Conservation (phyloP, 2,113 vertebrate species). For the Opisthocomus hoazin region DNA sequence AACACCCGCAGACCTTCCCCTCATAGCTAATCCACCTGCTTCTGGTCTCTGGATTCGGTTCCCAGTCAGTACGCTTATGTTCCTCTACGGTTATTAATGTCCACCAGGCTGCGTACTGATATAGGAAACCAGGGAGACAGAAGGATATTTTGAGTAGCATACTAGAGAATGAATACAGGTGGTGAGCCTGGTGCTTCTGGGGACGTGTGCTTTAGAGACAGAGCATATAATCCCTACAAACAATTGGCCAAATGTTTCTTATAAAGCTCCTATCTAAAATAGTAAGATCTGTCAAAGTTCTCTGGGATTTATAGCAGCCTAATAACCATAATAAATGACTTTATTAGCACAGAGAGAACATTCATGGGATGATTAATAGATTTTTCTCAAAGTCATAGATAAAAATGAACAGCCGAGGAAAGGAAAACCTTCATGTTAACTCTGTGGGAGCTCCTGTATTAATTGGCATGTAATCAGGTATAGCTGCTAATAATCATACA, state of each 20-base stretch:
- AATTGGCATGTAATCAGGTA: slow-evolving; percentile 66
- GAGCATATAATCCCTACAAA: background rate
- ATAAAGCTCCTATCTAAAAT: background rate
- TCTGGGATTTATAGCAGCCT: slow-evolving; percentile 30
- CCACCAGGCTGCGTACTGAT: background rate
- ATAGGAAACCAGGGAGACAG: background rate
- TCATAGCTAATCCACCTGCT: background rate
- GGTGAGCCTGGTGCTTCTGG: background rate
- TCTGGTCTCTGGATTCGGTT: background rate
- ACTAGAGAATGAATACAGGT: background rate
- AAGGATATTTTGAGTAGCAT: background rate
- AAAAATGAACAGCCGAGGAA: slow-evolving; percentile 55
- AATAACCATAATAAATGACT: slow-evolving; percentile 64
- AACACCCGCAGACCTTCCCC: background rate
- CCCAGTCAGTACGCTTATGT: background rate
- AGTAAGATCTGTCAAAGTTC: slow-evolving; percentile 39
- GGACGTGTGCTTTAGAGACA: fast-evolving
- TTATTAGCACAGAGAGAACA: slow-evolving; percentile 28
- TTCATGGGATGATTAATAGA: slow-evolving; percentile 41
- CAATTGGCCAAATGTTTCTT: slow-evolving; percentile 22
- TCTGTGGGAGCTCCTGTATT: slow-evolving; percentile 54
- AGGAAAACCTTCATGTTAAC: slow-evolving; percentile 51
- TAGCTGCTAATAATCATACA: slow-evolving; percentile 60
- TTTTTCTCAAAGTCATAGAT: slow-evolving; percentile 51
- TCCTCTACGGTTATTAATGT: background rate